Evolutionary conservation across 2,888 invertebrate genomes (phyloP).

Genomic region (Drosophila borealis): DNA sequence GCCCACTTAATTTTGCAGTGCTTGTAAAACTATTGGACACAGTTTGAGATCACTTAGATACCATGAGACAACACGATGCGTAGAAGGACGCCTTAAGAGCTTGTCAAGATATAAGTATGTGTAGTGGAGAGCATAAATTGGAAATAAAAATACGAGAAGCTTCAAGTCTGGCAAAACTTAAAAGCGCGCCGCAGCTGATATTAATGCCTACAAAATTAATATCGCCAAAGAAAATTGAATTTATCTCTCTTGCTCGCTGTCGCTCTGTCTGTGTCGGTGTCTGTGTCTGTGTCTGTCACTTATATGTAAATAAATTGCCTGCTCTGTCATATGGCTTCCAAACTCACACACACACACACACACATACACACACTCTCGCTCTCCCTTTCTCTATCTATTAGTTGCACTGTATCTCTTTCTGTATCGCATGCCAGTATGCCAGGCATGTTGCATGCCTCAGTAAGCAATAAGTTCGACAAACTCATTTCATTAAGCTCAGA

Average conservation of each 20-base stretch:
- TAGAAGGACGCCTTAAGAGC: too few species aligned
- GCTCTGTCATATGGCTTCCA: constrained; percentile 3
- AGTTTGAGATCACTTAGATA: constrained; percentile 14
- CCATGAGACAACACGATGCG: background rate
- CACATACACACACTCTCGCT: background rate
- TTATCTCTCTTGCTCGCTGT: constrained; percentile 1
- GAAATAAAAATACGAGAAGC: too few species aligned
- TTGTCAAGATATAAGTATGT: too few species aligned
- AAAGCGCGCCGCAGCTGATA: background rate
- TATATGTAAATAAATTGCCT: constrained; percentile 36
- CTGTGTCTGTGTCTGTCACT: background rate
- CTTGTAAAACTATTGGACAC: constrained; percentile 44
- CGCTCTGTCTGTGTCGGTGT: background rate
- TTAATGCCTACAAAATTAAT: constrained; percentile 21
- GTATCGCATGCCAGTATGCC: constrained; percentile 39
- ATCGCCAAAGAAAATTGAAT: constrained; percentile 28
- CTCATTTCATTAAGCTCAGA: constrained; percentile 75
- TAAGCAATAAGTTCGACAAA: constrained; percentile 76
- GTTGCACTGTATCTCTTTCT: constrained; percentile 9
- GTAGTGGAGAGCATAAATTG: too few species aligned
- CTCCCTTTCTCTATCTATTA: background rate
- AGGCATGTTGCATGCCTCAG: constrained; percentile 74
- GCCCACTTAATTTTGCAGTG: constrained; percentile 63
- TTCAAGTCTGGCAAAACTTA: background rate
- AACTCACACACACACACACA: too few species aligned